Base-by-base conservation (phyloP, 2,797 vertebrate species). In the Tapirus indicus region DNA sequence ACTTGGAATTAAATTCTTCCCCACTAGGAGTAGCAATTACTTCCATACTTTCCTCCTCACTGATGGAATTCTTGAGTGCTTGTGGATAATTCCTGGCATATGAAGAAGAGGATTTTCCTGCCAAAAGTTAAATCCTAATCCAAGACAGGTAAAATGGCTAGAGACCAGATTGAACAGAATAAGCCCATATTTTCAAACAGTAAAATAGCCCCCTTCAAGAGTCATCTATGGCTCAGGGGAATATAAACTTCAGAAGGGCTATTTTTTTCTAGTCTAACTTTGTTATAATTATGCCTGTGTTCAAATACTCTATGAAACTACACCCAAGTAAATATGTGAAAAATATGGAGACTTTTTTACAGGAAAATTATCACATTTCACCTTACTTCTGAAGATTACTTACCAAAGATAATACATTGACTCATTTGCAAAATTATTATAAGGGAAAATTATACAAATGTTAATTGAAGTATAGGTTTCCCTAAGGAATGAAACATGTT, bases 61-160 rank as follows among this genome's bases (percentile, higher is more conserved):
- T 23, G 20, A 21, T n/a, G 23, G 44, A 77, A 79, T 71, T 32
- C 38, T 75, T 44, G 18, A 93, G 29, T 49, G 27, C 2, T 95
- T 89, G 78, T 71, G 5, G 49, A 38, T 12, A 9, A 60, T 20
- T 88, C 7, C 78, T 64, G 25, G 52, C 6, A 58, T 38, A 35
- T 4, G 38, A 92, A 66, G 35, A 25, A 38, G 6, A 10, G 0
- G 9, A 64, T 64, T 54, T 35, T 95, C 10, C 25, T 87, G 69
- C 13, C 41, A 80, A 85, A 96, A 94, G 14, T 66, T 60, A 94
- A 92, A 47, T 72, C 29, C 47, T 62, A 49, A 82, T 86, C 17
- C 16, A 78, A 78, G 25, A 29, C 7, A 96, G 38, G 69, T n/a
- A 77, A 89, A 52, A 90, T 44, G 17, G 27, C 1, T 32, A 64